These are phyloP conservation scores for Sarotherodon lohbergeri DNA, from an alignment of 2,113 vertebrate species.

Conservation along the genomic window DNA sequence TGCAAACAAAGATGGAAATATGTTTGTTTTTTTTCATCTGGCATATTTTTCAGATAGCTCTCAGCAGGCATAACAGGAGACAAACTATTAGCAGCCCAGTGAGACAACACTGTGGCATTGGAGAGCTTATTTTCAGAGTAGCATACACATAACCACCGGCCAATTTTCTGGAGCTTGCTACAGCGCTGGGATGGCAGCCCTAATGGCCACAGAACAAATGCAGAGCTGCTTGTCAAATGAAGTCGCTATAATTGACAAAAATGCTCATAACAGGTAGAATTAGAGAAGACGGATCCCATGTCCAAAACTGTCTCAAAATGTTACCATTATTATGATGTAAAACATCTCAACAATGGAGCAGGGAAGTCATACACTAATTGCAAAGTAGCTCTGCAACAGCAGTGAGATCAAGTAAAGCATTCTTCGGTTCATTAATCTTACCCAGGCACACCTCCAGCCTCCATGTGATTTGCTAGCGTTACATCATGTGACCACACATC, in stretches of 20 bases:
- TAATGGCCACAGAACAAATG: conserved; percentile 14
- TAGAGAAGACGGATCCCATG: not conserved
- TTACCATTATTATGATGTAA: not conserved
- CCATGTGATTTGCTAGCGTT: conserved; percentile 97
- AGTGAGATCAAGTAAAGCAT: not conserved
- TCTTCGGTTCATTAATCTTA: conserved; percentile 59
- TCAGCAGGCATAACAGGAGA: conserved; percentile 10
- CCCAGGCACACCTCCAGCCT: conserved; percentile 96
- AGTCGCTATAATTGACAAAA: conserved; percentile 11
- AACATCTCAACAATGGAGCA: not conserved
- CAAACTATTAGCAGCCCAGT: conserved; percentile 31
- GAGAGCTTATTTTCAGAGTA: conserved; percentile 29
- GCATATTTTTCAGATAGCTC: conserved; percentile 12
- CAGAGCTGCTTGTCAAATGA: conserved; percentile 15
- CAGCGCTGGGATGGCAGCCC: not conserved
- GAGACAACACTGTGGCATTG: conserved; percentile 8
- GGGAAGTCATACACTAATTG: not conserved
- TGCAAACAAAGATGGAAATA: not conserved
- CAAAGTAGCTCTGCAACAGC: not conserved
- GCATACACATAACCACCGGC: not conserved
- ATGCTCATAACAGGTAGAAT: not conserved
- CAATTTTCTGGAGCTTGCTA: conserved; percentile 29
- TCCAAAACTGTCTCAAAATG: not conserved
- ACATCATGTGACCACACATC: conserved; percentile 99
- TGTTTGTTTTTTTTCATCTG: not conserved